A percentile compares a stretch with the other conserved stretches of the same genome.
phyloP scores from a whole-genome alignment of 2,113 vertebrate species.

The Pituophis catenifer region DNA sequence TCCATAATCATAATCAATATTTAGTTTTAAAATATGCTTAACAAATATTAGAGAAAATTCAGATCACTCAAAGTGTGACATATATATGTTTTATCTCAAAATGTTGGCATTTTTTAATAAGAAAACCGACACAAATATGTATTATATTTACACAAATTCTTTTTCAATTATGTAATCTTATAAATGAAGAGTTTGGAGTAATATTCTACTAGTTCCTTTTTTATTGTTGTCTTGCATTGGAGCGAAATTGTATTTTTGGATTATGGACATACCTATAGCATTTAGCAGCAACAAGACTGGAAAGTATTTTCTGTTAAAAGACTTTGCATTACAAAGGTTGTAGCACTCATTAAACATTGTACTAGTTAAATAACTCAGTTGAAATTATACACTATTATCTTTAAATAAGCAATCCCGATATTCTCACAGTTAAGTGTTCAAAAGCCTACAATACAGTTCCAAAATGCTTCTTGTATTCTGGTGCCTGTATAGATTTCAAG shows the following conservation, averaged over 20 bases:
- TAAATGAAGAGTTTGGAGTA: neutral
- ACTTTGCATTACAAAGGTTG: neutral
- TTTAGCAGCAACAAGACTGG: neutral
- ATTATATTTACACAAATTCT: neutral
- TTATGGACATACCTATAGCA: neutral
- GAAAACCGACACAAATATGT: neutral
- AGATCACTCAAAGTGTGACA: neutral
- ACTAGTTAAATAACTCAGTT: neutral
- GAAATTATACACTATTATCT: neutral
- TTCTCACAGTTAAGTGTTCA: neutral
- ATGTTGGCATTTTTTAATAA: neutral
- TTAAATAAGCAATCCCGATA: neutral
- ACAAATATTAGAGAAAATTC: neutral
- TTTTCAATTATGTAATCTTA: neutral
- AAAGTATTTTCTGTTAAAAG: neutral
- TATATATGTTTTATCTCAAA: neutral
- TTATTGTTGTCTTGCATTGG: neutral
- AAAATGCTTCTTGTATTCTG: neutral
- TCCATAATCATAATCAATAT: neutral
- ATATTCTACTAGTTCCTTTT: neutral
- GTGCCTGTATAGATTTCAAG: neutral
- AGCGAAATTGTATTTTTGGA: neutral
- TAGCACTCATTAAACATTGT: neutral
- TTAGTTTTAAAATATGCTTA: neutral
- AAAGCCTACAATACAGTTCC: neutral